These are phyloP conservation scores for Agrotis puta DNA, from an alignment of 2,888 invertebrate genomes.

Conservation along the genomic window DNA sequence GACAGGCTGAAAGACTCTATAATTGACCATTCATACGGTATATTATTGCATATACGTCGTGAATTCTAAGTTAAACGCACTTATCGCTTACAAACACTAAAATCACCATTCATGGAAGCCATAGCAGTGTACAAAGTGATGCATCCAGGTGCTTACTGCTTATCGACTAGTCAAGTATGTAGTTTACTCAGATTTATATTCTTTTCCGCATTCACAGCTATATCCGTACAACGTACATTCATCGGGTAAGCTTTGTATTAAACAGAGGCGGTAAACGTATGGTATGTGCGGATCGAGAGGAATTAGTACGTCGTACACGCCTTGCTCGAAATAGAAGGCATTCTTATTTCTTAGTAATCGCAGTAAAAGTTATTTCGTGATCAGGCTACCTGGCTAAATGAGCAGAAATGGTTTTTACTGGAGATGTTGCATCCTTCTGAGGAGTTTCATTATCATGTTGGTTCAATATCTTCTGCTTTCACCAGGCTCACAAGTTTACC, in stretches of 20 bases:
- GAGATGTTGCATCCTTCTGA: no score
- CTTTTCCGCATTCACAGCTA: conserved; percentile 54
- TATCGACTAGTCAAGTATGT: conserved; percentile 35
- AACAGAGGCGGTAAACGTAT: conserved; percentile 23
- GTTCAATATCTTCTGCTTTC: not conserved
- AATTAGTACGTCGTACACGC: conserved; percentile 1
- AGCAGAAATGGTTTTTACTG: not conserved
- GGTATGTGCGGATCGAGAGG: not conserved
- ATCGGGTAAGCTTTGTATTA: conserved; percentile 17
- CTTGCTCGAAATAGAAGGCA: conserved; percentile 26
- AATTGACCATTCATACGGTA: conserved; percentile 7
- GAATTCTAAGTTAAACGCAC: conserved; percentile 1
- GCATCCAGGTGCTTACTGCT: conserved; percentile 15
- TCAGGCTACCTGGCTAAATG: not conserved
- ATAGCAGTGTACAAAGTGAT: conserved; percentile 17
- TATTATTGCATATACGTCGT: conserved; percentile 2
- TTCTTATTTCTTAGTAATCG: not conserved
- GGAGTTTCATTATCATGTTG: not conserved
- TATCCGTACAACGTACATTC: conserved; percentile 37
- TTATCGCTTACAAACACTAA: conserved; percentile 7
- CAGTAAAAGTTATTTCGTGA: not conserved
- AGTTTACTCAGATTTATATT: conserved; percentile 40
- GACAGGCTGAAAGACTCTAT: not conserved
- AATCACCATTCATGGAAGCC: conserved; percentile 10
- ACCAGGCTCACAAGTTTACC: not conserved